Evolutionary conservation across 2,797 vertebrate genomes (phyloP), one percentile per base, ranked within the genome.

Genomic region (Ceyx erithaca): DNA sequence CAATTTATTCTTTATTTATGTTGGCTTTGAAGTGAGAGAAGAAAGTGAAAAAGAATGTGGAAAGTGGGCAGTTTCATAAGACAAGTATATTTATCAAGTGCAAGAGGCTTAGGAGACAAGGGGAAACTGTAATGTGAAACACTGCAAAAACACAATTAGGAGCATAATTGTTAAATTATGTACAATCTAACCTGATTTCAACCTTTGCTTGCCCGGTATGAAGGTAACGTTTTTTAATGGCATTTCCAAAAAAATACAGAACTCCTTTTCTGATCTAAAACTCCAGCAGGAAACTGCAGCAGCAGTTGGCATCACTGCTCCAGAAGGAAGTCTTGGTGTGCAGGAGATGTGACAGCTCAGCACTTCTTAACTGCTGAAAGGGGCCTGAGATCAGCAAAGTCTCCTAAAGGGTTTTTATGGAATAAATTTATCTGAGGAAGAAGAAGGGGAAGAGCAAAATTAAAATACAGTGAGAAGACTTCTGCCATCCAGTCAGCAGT

Each of bases 21-120:
- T 83, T 95, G 92, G 95, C 95, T 96, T 96, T 94, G 87, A 89
- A 91, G 81, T 84, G 66, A 95, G 77, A 91, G 84, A 77, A 94
- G 90, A 94, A 94, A 91, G 80, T 71, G 59, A 84, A 90, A 90
- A 95, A 95, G 91, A 94, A 94, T 93, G 92, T 80, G 75, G 54
- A 93, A 94, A 92, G 87, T 85, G 79, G 43, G 95, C 59, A 91
- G 82, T 85, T 95, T 93, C 59, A 46, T 92, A 94, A 93, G 51
- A 64, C 28, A 57, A 94, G 83, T 92, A 30, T 89, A 93, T 97
- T 93, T 95, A 63, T 93, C 93, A 92, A 92, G 79, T 61, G 66
- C 80, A 86, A 87, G 70, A 82, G 28, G 40, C 87, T 88, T 93
- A 94, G 51, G 28, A 94, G 48, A 83, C 1, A 17, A 93, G 85